Evolutionary conservation across 2,113 vertebrate species (phyloP), one percentile per base, ranked within the genome.

Genomic region (Clupea harengus): DNA sequence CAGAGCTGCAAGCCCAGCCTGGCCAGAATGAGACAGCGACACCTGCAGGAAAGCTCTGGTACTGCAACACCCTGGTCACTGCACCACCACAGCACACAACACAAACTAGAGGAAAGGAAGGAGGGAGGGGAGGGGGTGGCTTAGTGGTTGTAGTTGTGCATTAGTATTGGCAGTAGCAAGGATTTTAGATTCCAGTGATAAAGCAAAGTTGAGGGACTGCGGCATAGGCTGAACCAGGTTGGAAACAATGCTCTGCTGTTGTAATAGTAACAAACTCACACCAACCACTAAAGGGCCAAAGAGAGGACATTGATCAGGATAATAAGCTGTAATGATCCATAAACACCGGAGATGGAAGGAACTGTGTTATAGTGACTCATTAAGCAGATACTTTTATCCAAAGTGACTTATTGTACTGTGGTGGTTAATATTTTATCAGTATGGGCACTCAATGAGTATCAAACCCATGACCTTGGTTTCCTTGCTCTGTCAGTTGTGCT

Each of bases 31-130:
- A 94, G 92, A 72, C 94, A 95, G 92, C 90, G 92, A 90, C 94
- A 93, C 82, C 93, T 94, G 91, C 93, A 93, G 94, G 94, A 94
- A 57, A 93, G 90, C 87, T 89, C 91, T 84, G 94, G 95, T 95
- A 95, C 88, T 93, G 88, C 90, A 87, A 0, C n/a, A 7, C 64
- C 28, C 8, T 28, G n/a, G 64, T 25, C 54, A 72, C n/a, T 72
- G 28, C 64, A 28, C 64, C 64, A 72, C n/a, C 64, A 72, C 25
- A 72, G 64, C 25, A 72, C 64, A 72, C 64, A 32, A 72, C 4
- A 25, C 64, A 72, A 72, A 11, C 6, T 8, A 22, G 54, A 3
- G 20, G 22, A 5, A 20, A 20, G 20, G 20, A 25, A 25, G 60
- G n/a, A n/a, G 64, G 64, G 25, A 25, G 6, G 25, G 8, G n/a